Percentiles rank a stretch among this genome's conserved stretches.
Conservation (phyloP, 2,797 vertebrate species). For the Dromococcyx pavoninus region DNA sequence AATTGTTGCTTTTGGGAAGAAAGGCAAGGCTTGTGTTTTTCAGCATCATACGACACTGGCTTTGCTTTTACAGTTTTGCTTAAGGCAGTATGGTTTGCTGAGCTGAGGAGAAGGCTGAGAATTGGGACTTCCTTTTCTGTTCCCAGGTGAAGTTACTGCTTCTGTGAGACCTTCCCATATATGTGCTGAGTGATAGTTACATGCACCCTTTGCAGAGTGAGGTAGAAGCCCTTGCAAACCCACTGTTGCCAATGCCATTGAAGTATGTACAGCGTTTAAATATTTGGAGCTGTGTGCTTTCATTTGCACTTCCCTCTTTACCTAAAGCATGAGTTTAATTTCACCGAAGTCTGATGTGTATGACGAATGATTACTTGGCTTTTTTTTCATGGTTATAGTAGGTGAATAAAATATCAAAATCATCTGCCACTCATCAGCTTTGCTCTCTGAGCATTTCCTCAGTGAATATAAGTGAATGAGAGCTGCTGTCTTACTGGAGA, state of each 20-base stretch:
- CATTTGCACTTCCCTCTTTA: not conserved
- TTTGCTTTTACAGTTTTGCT: not conserved
- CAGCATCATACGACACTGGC: not conserved
- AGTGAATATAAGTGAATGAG: not conserved
- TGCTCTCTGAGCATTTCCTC: not conserved
- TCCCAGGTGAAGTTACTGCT: not conserved
- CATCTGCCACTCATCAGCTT: not conserved
- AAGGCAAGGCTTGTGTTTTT: not conserved
- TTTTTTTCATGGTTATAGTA: not conserved
- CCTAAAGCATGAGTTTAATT: not conserved
- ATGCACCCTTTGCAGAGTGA: not conserved
- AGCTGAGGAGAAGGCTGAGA: not conserved
- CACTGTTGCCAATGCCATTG: not conserved
- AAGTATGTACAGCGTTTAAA: not conserved
- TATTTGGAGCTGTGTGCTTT: not conserved
- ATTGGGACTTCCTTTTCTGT: not conserved
- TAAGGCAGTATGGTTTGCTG: not conserved
- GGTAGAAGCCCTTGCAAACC: not conserved
- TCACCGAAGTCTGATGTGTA: not conserved
- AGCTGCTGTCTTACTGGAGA: not conserved
- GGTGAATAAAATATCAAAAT: not conserved
- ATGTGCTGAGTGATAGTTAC: not conserved
- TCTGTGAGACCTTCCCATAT: not conserved
- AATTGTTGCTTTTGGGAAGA: not conserved
- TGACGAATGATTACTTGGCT: not conserved